A percentile compares a stretch with the other conserved stretches of the same genome.
These are phyloP conservation scores for Takifugu bimaculatus DNA, from an alignment of 2,113 vertebrate genomes.

Conservation along the genomic window DNA sequence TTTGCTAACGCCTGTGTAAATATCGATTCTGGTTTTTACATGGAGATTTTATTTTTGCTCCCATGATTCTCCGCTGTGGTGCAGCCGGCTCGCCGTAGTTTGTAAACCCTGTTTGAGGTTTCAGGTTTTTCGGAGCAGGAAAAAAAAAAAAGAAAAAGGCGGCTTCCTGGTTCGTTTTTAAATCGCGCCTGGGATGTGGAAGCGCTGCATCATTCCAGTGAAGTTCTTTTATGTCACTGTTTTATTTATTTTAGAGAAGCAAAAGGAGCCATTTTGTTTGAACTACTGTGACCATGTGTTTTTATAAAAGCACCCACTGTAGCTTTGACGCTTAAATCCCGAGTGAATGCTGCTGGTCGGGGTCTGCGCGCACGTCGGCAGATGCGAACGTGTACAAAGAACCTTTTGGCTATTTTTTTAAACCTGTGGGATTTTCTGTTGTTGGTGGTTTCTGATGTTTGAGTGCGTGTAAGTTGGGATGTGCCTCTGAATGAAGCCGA, in stretches of 20 bases:
- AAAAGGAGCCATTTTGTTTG: constrained; percentile 60
- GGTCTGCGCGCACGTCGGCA: constrained; percentile 33
- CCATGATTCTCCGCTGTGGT: constrained; percentile 27
- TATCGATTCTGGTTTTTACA: constrained; percentile 9
- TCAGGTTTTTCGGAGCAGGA: neutral
- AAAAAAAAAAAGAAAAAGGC: constrained; percentile 34
- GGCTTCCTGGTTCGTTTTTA: neutral
- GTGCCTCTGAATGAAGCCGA: constrained; percentile 65
- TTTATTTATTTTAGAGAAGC: constrained; percentile 58
- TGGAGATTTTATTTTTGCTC: constrained; percentile 23
- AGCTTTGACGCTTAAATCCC: constrained; percentile 50
- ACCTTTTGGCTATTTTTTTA: constrained; percentile 67
- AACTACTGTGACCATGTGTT: constrained; percentile 65
- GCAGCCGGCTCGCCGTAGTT: constrained; percentile 11
- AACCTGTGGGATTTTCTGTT: constrained; percentile 47
- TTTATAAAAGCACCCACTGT: constrained; percentile 66
- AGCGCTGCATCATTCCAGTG: constrained; percentile 32
- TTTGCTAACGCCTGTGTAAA: neutral
- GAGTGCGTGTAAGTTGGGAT: constrained; percentile 34
- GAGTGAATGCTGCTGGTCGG: constrained; percentile 36
- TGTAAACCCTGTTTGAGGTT: no score
- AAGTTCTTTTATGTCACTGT: constrained; percentile 42
- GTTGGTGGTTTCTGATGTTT: constrained; percentile 48
- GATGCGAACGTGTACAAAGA: constrained; percentile 58
- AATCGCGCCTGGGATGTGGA: constrained; percentile 21